Evolutionary conservation across 23 tunicate genomes (phyloP).

Genomic region (Trididemnum nubilum): DNA sequence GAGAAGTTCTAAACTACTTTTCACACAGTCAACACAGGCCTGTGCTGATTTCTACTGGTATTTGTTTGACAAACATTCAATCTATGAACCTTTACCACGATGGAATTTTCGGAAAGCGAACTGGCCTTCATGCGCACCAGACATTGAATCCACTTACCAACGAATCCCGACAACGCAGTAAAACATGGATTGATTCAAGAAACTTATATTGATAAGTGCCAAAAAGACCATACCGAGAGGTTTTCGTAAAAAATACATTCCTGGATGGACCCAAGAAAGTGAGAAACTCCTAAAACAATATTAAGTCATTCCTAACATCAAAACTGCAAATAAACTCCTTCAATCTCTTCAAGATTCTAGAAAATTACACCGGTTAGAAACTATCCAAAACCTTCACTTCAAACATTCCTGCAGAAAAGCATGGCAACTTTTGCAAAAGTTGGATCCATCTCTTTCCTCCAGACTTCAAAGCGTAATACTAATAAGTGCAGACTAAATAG

Average conservation of each 20-base stretch:
- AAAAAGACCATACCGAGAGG: slow-evolving; percentile 4
- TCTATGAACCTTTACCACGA: not conserved
- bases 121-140: not conserved
- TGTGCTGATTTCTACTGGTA: not conserved
- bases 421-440: slow-evolving; percentile 18
- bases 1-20: slow-evolving; percentile 4
- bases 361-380: not conserved
- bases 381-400: slow-evolving; percentile 22
- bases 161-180: slow-evolving; percentile 8
- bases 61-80: not conserved
- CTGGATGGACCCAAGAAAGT: slow-evolving; percentile 1
- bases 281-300: slow-evolving; percentile 16
- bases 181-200: slow-evolving; percentile 3
- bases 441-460: not conserved
- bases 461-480: not conserved
- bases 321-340: slow-evolving; percentile 15
- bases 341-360: slow-evolving; percentile 6
- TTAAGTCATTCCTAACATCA: not conserved
- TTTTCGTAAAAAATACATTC: not conserved
- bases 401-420: slow-evolving; percentile 9
- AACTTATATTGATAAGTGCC: not conserved
- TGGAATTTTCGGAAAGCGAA: slow-evolving; percentile 33
- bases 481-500: slow-evolving; percentile 10
- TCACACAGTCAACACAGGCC: slow-evolving; percentile 30
- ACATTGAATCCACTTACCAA: slow-evolving; percentile 4